phyloP scores from a whole-genome alignment of 2,888 invertebrate species.

The Globia sparganii region DNA sequence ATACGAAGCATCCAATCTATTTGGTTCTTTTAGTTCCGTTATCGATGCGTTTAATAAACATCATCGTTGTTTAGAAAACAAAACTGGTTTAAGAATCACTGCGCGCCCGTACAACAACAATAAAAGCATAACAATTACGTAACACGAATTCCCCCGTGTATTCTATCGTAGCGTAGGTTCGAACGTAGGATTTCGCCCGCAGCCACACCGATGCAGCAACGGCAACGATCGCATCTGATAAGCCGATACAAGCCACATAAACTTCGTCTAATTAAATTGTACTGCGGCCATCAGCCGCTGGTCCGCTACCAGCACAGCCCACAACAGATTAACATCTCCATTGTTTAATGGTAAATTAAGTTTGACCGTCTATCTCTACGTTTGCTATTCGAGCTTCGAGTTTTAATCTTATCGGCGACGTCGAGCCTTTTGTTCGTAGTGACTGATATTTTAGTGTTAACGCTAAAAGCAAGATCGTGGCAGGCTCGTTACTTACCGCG shows the following conservation, averaged over 20 bases:
- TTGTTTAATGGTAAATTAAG: constrained; percentile 88
- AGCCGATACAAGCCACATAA: constrained; percentile 83
- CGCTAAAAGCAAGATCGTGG: constrained; percentile 62
- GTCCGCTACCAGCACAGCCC: constrained; percentile 75
- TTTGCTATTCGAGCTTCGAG: constrained; percentile 72
- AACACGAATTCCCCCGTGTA: constrained; percentile 70
- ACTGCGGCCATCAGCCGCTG: constrained; percentile 82
- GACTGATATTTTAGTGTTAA: constrained; percentile 66
- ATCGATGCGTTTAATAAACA: constrained; percentile 78
- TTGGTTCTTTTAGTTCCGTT: constrained; percentile 81
- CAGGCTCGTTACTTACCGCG: constrained; percentile 91
- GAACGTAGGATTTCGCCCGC: constrained; percentile 74
- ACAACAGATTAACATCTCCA: constrained; percentile 86
- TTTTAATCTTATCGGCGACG: constrained; percentile 67
- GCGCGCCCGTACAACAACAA: constrained; percentile 65
- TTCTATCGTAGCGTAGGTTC: constrained; percentile 71
- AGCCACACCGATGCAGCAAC: constrained; percentile 72
- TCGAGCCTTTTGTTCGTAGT: constrained; percentile 63
- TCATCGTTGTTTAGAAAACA: constrained; percentile 76
- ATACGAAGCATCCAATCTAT: constrained; percentile 76
- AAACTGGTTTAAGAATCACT: constrained; percentile 70
- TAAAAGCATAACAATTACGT: constrained; percentile 74
- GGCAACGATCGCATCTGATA: constrained; percentile 81
- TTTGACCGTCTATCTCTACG: constrained; percentile 81
- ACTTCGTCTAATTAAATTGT: constrained; percentile 89